Percentiles rank a stretch among this genome's conserved stretches.
phyloP scores from a whole-genome alignment of 2,113 vertebrate genomes.

The Smithornis capensis region DNA sequence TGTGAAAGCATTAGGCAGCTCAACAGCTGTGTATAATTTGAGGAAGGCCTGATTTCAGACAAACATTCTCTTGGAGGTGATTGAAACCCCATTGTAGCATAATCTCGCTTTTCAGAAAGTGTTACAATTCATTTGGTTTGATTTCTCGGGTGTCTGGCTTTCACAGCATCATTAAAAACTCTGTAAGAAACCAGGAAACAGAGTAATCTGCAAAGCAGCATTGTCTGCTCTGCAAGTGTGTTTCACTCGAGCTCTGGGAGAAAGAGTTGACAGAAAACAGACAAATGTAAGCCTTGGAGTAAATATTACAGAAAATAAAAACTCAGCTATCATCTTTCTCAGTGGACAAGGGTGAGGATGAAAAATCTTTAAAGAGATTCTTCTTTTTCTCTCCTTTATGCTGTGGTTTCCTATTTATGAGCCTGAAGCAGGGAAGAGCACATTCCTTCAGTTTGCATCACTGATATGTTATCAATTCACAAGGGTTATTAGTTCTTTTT shows the following conservation, averaged over 20 bases:
- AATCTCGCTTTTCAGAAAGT: conserved; percentile 93
- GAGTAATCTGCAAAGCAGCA: conserved; percentile 77
- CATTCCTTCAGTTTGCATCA: neutral
- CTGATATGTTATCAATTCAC: neutral
- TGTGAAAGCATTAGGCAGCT: conserved; percentile 80
- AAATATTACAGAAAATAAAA: conserved; percentile 7
- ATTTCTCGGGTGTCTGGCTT: conserved; percentile 87
- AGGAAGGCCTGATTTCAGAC: conserved; percentile 76
- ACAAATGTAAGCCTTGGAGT: neutral
- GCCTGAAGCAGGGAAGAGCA: neutral
- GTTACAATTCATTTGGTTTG: conserved; percentile 89
- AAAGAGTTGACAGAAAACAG: conserved; percentile 7
- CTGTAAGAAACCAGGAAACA: conserved; percentile 79
- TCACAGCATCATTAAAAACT: conserved; percentile 80
- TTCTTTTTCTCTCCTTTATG: neutral
- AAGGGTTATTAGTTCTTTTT: neutral
- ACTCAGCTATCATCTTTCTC: neutral
- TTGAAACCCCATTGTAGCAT: conserved; percentile 84
- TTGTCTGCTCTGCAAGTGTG: conserved; percentile 67
- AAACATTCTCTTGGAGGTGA: conserved; percentile 71
- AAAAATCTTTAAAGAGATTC: neutral
- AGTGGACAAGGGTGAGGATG: neutral
- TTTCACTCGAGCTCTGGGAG: neutral
- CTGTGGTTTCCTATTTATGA: neutral
- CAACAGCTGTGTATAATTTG: conserved; percentile 84